Evolutionary conservation across 1,140 invertebrate genomes (phyloP), one percentile per base, ranked within the genome.

Genomic region (Magallana angulata): DNA sequence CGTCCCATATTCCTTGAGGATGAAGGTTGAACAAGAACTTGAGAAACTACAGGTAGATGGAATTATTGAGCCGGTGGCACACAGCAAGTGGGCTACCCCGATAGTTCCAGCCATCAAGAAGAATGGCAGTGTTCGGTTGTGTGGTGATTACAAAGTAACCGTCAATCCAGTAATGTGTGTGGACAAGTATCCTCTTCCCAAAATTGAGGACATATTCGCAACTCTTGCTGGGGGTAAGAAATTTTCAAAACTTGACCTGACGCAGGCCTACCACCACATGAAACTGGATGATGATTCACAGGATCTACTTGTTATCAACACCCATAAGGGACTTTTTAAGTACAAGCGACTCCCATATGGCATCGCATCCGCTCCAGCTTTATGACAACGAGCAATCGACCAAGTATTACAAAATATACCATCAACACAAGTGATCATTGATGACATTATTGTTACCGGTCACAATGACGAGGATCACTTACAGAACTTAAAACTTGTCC

Each of bases 281-380:
- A 83, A 89, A 59, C 12, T 90, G 24, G 90, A 93, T 87, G 92
- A 93, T 5, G 58, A 85, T 7, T 91, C 90, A 7, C 89, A 91
- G 87, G 64, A 91, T 60, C 82, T 90, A 5, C 36, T 90, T 0
- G 89, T 87, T 8, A 89, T 91, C 7, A 92, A 88, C 62, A 92
- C 82, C 30, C 93, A 87, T 56, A 94, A 57, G 86, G 93, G 83
- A 4, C 87, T 48, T 48, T 48, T 48, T 48, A 48, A 48, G 36
- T 48, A 14, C 56, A 90, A 24, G 24, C 24, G 24, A 24, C 24
- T 24, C 24, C 60, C 87, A 5, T 91, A 96, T 92, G 96, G 95
- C 7, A 93, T 96, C 7, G 93, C 95, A 88, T 94, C 93, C 7
- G 95, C 95, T 1, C 95, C 95, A 11, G 89, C 92, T n/a, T 93